Percentiles rank a stretch among this genome's conserved stretches.
Conservation (phyloP, 2,113 vertebrate species). For the Typhlomys cinereus region DNA sequence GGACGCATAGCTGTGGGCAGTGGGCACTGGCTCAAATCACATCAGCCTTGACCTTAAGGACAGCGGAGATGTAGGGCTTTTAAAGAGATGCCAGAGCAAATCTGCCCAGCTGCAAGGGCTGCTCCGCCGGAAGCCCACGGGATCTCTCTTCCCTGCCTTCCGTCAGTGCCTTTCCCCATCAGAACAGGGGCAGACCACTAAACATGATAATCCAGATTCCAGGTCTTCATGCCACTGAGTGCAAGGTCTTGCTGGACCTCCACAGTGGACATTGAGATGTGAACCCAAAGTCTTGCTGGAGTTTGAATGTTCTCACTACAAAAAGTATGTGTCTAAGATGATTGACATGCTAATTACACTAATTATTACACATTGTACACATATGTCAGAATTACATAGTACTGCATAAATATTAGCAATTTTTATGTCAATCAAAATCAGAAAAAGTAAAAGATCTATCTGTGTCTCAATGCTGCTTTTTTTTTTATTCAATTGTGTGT, state of each 20-base stretch:
- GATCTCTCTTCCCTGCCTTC: neutral
- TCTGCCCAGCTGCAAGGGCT: neutral
- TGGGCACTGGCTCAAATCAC: conserved; percentile 33
- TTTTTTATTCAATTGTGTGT: too few species aligned
- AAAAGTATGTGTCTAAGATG: too few species aligned
- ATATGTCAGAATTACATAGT: too few species aligned
- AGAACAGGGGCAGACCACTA: neutral
- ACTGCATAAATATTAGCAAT: too few species aligned
- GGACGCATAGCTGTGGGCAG: neutral
- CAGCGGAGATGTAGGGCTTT: conserved; percentile 15
- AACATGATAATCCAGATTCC: neutral
- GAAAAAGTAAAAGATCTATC: too few species aligned
- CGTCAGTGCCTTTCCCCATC: neutral
- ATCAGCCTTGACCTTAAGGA: conserved; percentile 29
- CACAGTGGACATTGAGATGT: neutral
- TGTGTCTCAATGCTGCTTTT: too few species aligned
- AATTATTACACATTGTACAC: too few species aligned
- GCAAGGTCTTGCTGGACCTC: neutral
- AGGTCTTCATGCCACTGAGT: neutral
- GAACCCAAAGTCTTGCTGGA: too few species aligned
- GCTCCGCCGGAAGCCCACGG: neutral
- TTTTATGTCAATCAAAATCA: too few species aligned
- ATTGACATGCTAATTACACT: too few species aligned
- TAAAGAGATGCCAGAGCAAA: neutral
- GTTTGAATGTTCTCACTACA: too few species aligned